Evolutionary conservation across 2,888 invertebrate genomes (phyloP), one percentile per base, ranked within the genome.

Genomic region (Tiliacea citrago): DNA sequence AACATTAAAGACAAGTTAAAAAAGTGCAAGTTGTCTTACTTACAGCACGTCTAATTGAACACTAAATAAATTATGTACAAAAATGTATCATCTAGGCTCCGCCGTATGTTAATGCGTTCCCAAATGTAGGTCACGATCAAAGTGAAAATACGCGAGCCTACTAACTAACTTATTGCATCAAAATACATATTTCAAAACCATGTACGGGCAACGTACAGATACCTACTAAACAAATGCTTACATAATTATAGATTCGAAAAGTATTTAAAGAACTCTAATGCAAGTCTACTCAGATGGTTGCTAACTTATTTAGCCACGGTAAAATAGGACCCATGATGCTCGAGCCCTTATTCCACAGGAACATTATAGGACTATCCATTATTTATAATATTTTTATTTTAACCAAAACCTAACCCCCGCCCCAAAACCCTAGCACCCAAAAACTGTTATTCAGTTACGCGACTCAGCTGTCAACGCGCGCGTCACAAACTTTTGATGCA

Each of bases 401-500:
- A 63, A 47, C 8, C 21, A 18, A 18, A 63, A 7, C 18, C 24
- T n/a, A n/a, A n/a, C n/a, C n/a, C n/a, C n/a, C n/a, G n/a, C n/a
- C n/a, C n/a, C n/a, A n/a, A n/a, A n/a, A n/a, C n/a, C n/a, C n/a
- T n/a, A n/a, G n/a, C n/a, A n/a, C n/a, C n/a, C n/a, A n/a, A n/a
- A n/a, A n/a, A n/a, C n/a, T n/a, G 51, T 76, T 75, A 69, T 76
- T 42, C 35, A 60, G 39, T 53, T 47, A 73, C 51, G n/a, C 18
- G 29, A 45, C 39, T 49, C n/a, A 21, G 24, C 29, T 57, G 58
- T 68, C 78, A 63, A 21, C n/a, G 16, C 13, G 10, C 8, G 5
- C n/a, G 65, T 42, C 18, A 53, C 29, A 47, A 82, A 70, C 47
- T 77, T 76, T 82, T 29, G 55, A n/a, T 42, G 53, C n/a, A 76